These are phyloP conservation scores for Shinisaurus crocodilurus DNA, from an alignment of 2,113 vertebrate genomes.

Conservation along the genomic window DNA sequence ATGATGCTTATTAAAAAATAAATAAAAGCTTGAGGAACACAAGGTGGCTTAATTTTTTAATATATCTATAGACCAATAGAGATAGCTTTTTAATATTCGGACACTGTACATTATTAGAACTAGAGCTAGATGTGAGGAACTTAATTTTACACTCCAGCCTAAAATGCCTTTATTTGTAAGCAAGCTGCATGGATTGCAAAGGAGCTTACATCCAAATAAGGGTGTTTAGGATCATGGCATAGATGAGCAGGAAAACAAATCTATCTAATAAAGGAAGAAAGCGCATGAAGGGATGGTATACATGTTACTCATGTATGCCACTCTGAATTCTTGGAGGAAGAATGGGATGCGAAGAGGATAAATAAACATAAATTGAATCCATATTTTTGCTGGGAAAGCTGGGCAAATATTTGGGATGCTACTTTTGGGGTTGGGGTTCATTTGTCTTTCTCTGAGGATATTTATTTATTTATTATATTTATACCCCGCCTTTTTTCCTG, in stretches of 20 bases:
- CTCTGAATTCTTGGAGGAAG: not conserved
- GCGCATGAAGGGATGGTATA: not conserved
- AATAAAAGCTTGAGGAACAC: not conserved
- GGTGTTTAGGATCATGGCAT: not conserved
- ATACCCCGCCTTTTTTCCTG: too few species aligned
- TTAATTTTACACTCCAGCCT: not conserved
- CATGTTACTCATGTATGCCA: not conserved
- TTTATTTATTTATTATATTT: too few species aligned
- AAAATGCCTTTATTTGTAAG: not conserved
- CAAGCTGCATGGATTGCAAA: not conserved
- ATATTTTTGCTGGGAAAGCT: not conserved
- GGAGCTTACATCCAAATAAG: not conserved
- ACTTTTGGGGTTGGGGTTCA: not conserved
- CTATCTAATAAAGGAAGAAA: not conserved
- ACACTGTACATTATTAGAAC: not conserved
- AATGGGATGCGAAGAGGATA: not conserved
- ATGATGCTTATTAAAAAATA: too few species aligned
- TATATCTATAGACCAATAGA: not conserved
- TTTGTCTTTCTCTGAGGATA: not conserved
- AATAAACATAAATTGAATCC: not conserved
- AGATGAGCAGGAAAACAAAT: not conserved
- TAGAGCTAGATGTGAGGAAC: not conserved
- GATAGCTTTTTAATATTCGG: not conserved
- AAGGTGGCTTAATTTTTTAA: not conserved
- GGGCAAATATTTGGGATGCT: not conserved